Evolutionary conservation across 2,888 invertebrate genomes (phyloP).

Genomic region (Caenorhabditis becei): DNA sequence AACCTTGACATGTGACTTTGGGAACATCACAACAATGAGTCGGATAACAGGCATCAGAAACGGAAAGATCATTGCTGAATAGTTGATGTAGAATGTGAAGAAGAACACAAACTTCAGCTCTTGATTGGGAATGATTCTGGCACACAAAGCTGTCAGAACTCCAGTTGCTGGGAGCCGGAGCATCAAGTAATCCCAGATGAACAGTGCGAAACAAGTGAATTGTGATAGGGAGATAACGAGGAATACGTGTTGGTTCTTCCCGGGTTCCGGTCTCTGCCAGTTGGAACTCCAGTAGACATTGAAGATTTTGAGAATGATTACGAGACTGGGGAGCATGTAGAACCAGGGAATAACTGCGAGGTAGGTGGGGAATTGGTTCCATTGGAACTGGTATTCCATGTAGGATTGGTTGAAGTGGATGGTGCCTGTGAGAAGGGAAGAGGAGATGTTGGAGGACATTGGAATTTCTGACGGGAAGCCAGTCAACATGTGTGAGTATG

Average conservation of each 20-base stretch:
- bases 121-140: constrained; percentile 22
- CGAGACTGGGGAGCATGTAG: constrained; percentile 32
- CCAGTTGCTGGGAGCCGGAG: constrained; percentile 31
- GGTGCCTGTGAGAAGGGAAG: neutral
- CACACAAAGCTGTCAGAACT: constrained; percentile 21
- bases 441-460: neutral
- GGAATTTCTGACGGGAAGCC: neutral
- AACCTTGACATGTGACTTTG: constrained; percentile 19
- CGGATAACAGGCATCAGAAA: constrained; percentile 24
- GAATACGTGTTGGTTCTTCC: constrained; percentile 39
- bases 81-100: constrained; percentile 20
- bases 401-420: constrained; percentile 35
- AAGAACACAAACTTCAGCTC: constrained; percentile 21
- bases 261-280: constrained; percentile 21
- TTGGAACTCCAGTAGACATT: constrained; percentile 27
- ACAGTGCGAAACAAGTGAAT: constrained; percentile 17
- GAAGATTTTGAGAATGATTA: constrained; percentile 25
- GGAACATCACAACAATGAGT: constrained; percentile 5
- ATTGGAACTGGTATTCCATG: constrained; percentile 12
- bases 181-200: constrained; percentile 32
- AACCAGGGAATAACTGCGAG: constrained; percentile 34
- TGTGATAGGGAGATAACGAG: constrained; percentile 35
- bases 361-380: constrained; percentile 15
- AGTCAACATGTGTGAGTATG: no score
- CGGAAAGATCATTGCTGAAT: constrained; percentile 32